Base-by-base conservation (phyloP, 2,797 vertebrate species). In the Onychomys torridus region DNA sequence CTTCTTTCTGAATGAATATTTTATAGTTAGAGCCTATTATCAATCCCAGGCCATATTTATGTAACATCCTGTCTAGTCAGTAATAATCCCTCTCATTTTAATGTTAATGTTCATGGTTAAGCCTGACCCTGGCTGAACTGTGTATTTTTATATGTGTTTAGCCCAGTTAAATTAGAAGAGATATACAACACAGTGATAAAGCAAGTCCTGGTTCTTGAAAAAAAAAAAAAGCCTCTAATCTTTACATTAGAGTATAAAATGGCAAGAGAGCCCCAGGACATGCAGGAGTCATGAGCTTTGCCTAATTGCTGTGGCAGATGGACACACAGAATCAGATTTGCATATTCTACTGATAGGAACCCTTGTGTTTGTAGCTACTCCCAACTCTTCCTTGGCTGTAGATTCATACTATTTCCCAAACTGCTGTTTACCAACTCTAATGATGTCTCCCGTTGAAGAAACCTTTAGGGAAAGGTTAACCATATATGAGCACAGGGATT, bases 41-140 rank as follows among this genome's bases (percentile, higher is more conserved):
- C 82, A 97, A 92, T 95, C 95, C 90, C 82, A 89, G 37, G 34
- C 46, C 82, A 57, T 94, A 94, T 96, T 96, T 97, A 84, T 95
- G 40, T 85, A 97, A 95, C 73, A 85, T 96, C 88, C 67, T 94
- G 7, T 79, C 61, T 96, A 94, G 82, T 98, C 90, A 90, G 95
- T 94, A 97, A 94, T 95, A 96, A 96, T 95, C 90, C 65, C 82
- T 97, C 93, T 95, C 93, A 90, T 95, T 97, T 97, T 96, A 97
- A 77, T 82, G 69, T 90, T 90, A 77, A 92, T 93, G 73, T 40
- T 94, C 93, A 67, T 67, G 78, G 57, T 73, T 97, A 97, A 95
- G 88, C 49, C 55, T 67, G 82, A 96, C 40, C 81, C 75, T 91
- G 34, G 59, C 75, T 93, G 89, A 94, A 95, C 92, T 92, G 55